Conservation (phyloP, 1,140 invertebrate genomes). For the Onthophagus taurus region DNA sequence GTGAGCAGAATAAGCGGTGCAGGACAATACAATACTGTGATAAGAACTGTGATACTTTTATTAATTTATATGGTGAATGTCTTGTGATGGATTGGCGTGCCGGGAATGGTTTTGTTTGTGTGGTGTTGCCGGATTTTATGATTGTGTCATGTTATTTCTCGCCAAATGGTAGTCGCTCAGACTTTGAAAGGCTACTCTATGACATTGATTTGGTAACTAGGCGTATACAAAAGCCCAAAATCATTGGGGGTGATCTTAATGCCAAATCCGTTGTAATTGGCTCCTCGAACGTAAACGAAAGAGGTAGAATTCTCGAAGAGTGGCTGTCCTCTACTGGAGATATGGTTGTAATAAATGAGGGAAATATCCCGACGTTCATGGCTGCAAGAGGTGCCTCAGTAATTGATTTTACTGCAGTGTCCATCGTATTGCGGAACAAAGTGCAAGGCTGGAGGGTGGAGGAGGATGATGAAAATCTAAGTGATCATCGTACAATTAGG, state of each 20-base stretch:
- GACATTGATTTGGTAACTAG: not conserved
- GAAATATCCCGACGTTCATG: not conserved
- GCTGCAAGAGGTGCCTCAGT: not conserved
- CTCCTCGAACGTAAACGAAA: not conserved
- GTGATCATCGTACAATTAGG: conserved; percentile 6
- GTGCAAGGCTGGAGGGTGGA: not conserved
- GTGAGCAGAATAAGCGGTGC: not conserved
- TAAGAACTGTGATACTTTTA: not conserved
- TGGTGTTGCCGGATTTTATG: not conserved
- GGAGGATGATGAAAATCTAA: conserved; percentile 8
- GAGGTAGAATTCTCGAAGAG: conserved; percentile 11
- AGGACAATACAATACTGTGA: not conserved
- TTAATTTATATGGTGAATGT: not conserved
- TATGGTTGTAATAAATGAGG: conserved; percentile 1
- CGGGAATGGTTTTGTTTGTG: not conserved
- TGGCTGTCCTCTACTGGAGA: conserved; percentile 1
- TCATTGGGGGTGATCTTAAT: conserved; percentile 14
- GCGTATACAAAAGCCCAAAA: not conserved
- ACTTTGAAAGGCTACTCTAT: conserved; percentile 8
- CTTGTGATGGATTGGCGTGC: not conserved
- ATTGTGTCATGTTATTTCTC: conserved; percentile 13
- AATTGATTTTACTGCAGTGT: not conserved
- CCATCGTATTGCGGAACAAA: not conserved
- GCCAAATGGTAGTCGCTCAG: not conserved
- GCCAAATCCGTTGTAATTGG: conserved; percentile 11